Conservation (phyloP, 2,888 invertebrate genomes). For the Cephus runcator region DNA sequence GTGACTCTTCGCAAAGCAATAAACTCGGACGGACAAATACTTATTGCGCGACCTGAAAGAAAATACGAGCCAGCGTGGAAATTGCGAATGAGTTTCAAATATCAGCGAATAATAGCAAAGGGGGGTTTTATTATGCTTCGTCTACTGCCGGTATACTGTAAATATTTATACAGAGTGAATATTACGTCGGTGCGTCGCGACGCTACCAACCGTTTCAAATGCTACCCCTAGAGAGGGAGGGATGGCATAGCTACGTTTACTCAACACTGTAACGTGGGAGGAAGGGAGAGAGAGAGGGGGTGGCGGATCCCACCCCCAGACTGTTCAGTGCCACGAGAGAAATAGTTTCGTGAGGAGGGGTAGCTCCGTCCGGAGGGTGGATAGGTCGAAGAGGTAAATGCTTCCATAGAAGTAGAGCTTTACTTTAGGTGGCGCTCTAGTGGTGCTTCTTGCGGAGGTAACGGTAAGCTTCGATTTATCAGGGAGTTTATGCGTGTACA, state of each 20-base stretch:
- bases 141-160: slow-evolving; percentile 21
- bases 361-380: not conserved
- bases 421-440: not conserved
- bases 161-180: slow-evolving; percentile 36
- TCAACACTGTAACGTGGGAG: not conserved
- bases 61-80: not conserved
- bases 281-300: not conserved
- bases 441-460: not conserved
- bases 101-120: slow-evolving; percentile 26
- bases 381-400: not conserved
- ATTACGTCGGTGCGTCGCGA: slow-evolving; percentile 20
- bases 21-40: not conserved
- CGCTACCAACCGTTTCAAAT: not conserved
- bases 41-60: not conserved
- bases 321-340: not conserved
- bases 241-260: not conserved
- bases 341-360: not conserved
- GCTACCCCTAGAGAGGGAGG: not conserved
- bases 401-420: not conserved
- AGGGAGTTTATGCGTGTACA: not conserved
- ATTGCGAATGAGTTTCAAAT: slow-evolving; percentile 25
- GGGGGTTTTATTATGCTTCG: slow-evolving; percentile 19
- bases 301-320: not conserved
- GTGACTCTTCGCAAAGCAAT: not conserved
- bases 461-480: not conserved